These are phyloP conservation scores for Pegea sp. DNA, from an alignment of 23 tunicate genomes.

Conservation along the genomic window DNA sequence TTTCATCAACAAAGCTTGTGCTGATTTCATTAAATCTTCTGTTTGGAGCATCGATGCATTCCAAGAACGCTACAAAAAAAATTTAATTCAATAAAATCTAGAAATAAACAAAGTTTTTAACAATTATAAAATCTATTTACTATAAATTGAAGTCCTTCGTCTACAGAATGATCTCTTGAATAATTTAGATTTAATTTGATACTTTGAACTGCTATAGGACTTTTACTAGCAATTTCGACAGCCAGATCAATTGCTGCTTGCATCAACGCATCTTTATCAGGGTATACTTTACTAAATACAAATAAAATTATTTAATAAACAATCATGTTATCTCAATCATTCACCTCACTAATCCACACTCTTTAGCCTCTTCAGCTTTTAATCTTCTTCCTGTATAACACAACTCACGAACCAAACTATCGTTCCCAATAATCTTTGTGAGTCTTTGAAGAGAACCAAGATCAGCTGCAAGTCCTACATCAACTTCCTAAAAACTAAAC, in stretches of 20 bases:
- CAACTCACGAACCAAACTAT: slow-evolving; percentile 60
- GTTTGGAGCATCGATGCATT: slow-evolving; percentile 87
- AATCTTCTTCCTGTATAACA: slow-evolving; percentile 65
- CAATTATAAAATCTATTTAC: slow-evolving; percentile 7
- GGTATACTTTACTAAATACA: slow-evolving; percentile 29
- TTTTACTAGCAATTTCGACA: slow-evolving; percentile 43
- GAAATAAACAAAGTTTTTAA: not conserved
- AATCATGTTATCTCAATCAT: no score
- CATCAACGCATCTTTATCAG: slow-evolving; percentile 40
- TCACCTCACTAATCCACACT: slow-evolving; percentile 62
- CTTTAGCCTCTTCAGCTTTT: slow-evolving; percentile 38
- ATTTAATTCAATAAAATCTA: not conserved
- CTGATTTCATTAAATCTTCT: slow-evolving; percentile 93
- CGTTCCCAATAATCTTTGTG: slow-evolving; percentile 75
- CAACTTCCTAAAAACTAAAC: slow-evolving; percentile 37
- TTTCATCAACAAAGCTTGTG: slow-evolving; percentile 81
- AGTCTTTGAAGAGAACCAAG: slow-evolving; percentile 81
- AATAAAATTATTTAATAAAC: not conserved
- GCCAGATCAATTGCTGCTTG: slow-evolving; percentile 56
- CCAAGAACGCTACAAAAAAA: slow-evolving; percentile 41
- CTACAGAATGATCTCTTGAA: slow-evolving; percentile 53
- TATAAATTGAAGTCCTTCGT: slow-evolving; percentile 54
- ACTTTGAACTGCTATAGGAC: slow-evolving; percentile 96
- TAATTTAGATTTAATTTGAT: slow-evolving; percentile 68
- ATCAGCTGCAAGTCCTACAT: slow-evolving; percentile 94